A percentile compares a stretch with the other conserved stretches of the same genome.
Evolutionary conservation across 1,140 invertebrate genomes (phyloP).

Genomic region (Habropoda laboriosa): DNA sequence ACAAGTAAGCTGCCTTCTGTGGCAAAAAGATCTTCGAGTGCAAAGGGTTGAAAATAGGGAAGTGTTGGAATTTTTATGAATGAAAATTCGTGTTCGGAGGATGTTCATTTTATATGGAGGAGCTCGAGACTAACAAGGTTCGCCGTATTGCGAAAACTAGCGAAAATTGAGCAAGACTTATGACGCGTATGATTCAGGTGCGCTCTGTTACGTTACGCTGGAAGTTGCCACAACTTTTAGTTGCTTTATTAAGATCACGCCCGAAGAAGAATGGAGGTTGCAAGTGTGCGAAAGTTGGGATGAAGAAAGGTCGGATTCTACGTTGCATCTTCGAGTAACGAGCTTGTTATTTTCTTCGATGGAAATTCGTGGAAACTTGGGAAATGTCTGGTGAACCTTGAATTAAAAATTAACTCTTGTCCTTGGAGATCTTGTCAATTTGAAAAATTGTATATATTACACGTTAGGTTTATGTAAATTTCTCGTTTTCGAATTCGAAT

Average conservation of each 20-base stretch:
- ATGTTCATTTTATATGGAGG: constrained; percentile 4
- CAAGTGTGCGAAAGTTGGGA: constrained; percentile 29
- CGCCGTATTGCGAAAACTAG: constrained; percentile 1
- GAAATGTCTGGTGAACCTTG: too few relatives aligned
- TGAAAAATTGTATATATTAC: too few relatives aligned
- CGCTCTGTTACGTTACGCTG: constrained; percentile 35
- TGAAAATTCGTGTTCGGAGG: too few relatives aligned
- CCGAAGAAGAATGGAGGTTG: constrained; percentile 30
- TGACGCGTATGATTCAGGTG: constrained; percentile 41
- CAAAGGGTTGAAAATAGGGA: too few relatives aligned
- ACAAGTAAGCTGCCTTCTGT: too few relatives aligned
- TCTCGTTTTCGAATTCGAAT: too few relatives aligned
- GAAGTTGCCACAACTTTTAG: constrained; percentile 51
- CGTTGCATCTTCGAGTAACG: neutral
- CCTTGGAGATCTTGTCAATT: too few relatives aligned
- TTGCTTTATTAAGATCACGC: constrained; percentile 44
- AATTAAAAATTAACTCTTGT: too few relatives aligned
- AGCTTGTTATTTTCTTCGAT: neutral
- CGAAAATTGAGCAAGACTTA: constrained; percentile 23
- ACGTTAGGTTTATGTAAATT: too few relatives aligned
- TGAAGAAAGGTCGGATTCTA: constrained; percentile 4
- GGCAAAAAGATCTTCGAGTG: too few relatives aligned
- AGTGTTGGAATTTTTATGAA: too few relatives aligned
- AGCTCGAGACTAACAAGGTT: constrained; percentile 32
- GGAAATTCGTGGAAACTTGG: neutral